Conservation (phyloP, 92 coral and sea anemone species). For the Pocillopora grandis region DNA sequence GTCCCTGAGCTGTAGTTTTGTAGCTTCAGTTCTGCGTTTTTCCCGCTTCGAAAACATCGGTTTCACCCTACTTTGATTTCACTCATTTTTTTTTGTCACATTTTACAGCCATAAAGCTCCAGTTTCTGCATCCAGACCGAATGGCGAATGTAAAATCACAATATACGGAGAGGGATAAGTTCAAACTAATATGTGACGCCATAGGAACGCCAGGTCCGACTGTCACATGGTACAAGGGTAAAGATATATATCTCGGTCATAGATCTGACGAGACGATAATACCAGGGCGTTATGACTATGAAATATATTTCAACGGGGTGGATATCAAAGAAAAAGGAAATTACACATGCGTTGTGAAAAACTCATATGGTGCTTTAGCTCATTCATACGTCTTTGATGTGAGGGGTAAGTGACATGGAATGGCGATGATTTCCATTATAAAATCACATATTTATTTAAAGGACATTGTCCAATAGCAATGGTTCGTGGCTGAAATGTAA, state of each 20-base stretch:
- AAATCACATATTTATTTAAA: too few species aligned
- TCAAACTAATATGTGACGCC: slow-evolving; percentile 47
- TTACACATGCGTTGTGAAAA: slow-evolving; percentile 82
- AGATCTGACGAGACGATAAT: slow-evolving; percentile 18
- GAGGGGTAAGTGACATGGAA: slow-evolving; percentile 51
- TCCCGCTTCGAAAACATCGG: too few species aligned
- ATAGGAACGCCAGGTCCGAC: slow-evolving; percentile 46
- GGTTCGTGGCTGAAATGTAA: too few species aligned
- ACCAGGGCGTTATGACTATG: slow-evolving; percentile 43
- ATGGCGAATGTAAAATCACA: slow-evolving; percentile 17
- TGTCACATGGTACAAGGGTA: slow-evolving; percentile 53
- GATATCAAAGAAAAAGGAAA: slow-evolving; percentile 62
- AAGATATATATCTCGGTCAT: neutral
- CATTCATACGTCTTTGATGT: slow-evolving; percentile 68
- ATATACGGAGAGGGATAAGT: slow-evolving; percentile 35
- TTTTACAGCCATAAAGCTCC: slow-evolving; percentile 40
- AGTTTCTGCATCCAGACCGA: slow-evolving; percentile 7
- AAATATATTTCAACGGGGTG: slow-evolving; percentile 40
- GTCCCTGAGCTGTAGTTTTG: too few species aligned
- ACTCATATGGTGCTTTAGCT: slow-evolving; percentile 70
- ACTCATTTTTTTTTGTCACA: neutral
- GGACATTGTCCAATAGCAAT: too few species aligned
- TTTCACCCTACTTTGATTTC: too few species aligned
- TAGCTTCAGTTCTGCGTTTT: too few species aligned
- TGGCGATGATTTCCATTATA: too few species aligned